Evolutionary conservation across 2,797 vertebrate genomes (phyloP).

Genomic region (Chloroceryle amazona): DNA sequence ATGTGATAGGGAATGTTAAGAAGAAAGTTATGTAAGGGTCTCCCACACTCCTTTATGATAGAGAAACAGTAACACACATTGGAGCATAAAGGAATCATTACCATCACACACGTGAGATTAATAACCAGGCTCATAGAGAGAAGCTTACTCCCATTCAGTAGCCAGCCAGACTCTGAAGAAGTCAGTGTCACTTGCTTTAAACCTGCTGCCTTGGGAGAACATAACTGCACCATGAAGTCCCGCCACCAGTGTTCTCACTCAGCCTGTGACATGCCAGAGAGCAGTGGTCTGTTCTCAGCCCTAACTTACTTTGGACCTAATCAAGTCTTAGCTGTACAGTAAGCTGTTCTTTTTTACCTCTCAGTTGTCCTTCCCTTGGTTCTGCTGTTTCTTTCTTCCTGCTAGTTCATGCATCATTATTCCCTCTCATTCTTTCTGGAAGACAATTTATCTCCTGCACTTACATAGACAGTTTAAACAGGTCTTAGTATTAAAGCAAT

Average conservation of each 20-base stretch:
- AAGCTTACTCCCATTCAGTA: neutral
- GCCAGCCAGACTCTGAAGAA: neutral
- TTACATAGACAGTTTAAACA: neutral
- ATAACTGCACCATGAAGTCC: neutral
- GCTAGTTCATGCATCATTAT: neutral
- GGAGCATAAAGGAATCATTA: neutral
- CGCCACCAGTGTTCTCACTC: neutral
- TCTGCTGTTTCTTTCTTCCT: neutral
- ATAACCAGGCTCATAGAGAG: fast-evolving
- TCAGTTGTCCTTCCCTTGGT: neutral
- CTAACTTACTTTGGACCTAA: fast-evolving
- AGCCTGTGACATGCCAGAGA: neutral
- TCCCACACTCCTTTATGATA: neutral
- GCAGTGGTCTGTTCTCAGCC: neutral
- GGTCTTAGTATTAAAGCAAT: neutral
- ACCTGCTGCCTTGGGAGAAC: neutral
- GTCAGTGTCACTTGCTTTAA: neutral
- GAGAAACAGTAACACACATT: neutral
- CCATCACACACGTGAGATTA: neutral
- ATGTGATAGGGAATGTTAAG: neutral
- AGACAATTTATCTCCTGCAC: neutral
- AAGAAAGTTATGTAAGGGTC: neutral
- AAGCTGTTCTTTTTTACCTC: neutral
- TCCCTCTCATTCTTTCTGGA: neutral
- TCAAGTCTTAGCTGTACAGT: neutral